Base-by-base conservation (phyloP, 2,888 invertebrate genomes). In the Griposia aprilina region DNA sequence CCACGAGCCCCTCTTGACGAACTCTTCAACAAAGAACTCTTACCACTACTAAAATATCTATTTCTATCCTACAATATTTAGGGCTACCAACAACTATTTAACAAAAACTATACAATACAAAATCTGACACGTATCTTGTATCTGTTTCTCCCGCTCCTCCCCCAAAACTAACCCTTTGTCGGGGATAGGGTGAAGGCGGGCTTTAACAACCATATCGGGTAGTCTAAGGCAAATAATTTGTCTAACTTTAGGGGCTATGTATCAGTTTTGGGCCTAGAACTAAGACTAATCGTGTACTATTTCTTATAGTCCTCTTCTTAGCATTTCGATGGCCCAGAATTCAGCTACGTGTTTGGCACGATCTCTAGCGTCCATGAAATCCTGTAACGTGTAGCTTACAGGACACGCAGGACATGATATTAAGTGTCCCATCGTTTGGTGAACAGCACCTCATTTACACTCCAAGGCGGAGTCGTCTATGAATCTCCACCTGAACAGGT, bases 231-330 rank as follows among this genome's bases (percentile, higher is more conserved):
- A 50, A 65, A 81, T 85, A 68, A 62, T 82, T 80, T 20, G 41
- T 15, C 65, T 59, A 69, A 82, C 72, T 82, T 84, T 52, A 7
- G 3, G 8, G 73, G 48, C 66, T 81, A 68, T 71, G 26, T 50
- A 45, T 74, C 50, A 55, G 66, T 82, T 81, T 65, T 60, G 69
- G 69, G 73, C 5, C 50, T 60, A 36, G 1, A 8, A 26, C n/a
- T 63, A 15, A 52, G 62, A 63, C 23, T n/a, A 48, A 70, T 84
- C 23, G 60, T 66, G 26, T 50, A 52, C 23, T n/a, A 30, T 80
- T 79, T 66, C 23, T 65, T 63, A 4, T 15, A 17, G 1, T 55
- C 48, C 11, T 45, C 45, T 45, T 45, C 45, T 48, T 48, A 48
- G 48, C 48, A 4, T 48, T 3, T 48, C 48, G 15, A 48, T 48